Base-by-base conservation (phyloP, 2,113 vertebrate genomes). In the Python bivittatus region DNA sequence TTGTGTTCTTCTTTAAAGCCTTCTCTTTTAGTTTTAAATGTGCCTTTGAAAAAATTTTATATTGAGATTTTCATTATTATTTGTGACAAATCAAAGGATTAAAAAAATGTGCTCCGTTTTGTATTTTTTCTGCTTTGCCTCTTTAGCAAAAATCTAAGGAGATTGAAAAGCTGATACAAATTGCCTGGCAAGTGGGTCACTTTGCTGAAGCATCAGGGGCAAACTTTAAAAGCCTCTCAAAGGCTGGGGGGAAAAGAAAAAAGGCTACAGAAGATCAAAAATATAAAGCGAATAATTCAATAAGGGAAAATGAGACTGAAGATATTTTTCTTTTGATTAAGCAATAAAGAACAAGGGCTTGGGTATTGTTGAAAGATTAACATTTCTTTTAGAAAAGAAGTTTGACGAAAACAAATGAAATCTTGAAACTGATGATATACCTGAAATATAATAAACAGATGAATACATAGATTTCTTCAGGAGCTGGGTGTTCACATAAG, bases 261-360 rank as follows among this genome's bases (percentile, higher is more conserved):
- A 23, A 38, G 17, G n/a, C 33, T 60, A 54, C 1, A 44, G 7
- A 60, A 38, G 1, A 87, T 52, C 52, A 53, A 29, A 90, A 58
- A 42, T 60, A 33, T 58, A 93, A 91, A 88, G 54, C 61, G 85
- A 91, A 93, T 91, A 64, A 84, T 91, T 93, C 1, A 53, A n/a
- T 12, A 79, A 48, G 44, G 27, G 10, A 2, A 86, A 86, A 20
- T 79, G n/a, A 61, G 27, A 42, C 33, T 86, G 84, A 68, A 86
- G 11, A 92, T 92, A 92, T 83, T 89, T 92, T 84, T 84, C 33
- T 68, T 92, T 92, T 61, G 89, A 44, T 86, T 90, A 72, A 86
- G 48, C 27, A 57, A 56, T 72, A 84, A 68, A 72, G 48, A 92
- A 86, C 88, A 90, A 92, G 48, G 17, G 33, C 58, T 85, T 33